phyloP scores from a whole-genome alignment of 2,888 invertebrate genomes.

The Tridacna crocea region DNA sequence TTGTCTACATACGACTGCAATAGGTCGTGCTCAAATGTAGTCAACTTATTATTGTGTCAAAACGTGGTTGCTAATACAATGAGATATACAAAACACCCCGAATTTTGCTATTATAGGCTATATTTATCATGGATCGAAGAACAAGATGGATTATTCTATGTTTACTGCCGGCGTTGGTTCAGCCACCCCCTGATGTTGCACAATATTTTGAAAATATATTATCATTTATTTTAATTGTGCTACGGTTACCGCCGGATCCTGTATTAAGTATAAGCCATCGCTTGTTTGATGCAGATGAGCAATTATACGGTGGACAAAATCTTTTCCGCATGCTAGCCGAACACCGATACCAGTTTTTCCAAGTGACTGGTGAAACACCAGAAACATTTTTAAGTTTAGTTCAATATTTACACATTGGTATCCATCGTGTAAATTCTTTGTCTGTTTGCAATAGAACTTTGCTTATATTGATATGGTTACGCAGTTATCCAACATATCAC shows the following conservation, averaged over 20 bases:
- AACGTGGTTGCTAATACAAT: too few relatives aligned
- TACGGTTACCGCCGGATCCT: neutral
- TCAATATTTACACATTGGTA: neutral
- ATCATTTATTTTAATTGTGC: too few relatives aligned
- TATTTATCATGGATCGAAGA: neutral
- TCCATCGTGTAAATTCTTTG: neutral
- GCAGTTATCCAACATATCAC: neutral
- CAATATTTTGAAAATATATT: neutral
- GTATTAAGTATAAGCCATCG: neutral
- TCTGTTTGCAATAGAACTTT: neutral
- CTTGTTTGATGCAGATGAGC: neutral
- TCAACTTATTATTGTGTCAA: too few relatives aligned
- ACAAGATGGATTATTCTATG: neutral
- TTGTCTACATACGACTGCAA: too few relatives aligned
- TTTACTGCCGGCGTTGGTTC: neutral
- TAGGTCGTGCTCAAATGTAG: too few relatives aligned
- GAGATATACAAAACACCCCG: too few relatives aligned
- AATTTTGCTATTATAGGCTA: too few relatives aligned
- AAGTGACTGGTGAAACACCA: constrained; percentile 14
- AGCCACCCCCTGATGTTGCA: neutral
- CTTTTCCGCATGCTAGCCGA: neutral
- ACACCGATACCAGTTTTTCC: neutral
- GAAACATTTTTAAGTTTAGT: constrained; percentile 1
- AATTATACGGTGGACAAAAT: neutral
- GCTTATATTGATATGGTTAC: neutral